phyloP scores from a whole-genome alignment of 2,113 vertebrate genomes.

The western clawed frog (Xenopus tropicalis) region UCB_Xtro_10.0 CM004451.2:774001-774500 shows the following conservation, averaged over 20 bases:
- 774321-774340: neutral
- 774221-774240: neutral
- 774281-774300: neutral
- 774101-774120: too few relatives aligned
- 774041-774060: too few relatives aligned
- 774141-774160: neutral
- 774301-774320: neutral
- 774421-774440: neutral
- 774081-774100: too few relatives aligned
- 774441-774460: neutral
- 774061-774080: too few relatives aligned
- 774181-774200: conserved; percentile 5
- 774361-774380: conserved; percentile 8
- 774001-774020: too few relatives aligned
- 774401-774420: conserved; percentile 7
- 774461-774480: conserved; percentile 14
- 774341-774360: neutral
- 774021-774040: too few relatives aligned
- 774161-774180: conserved; percentile 7
- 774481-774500: neutral
- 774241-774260: conserved; percentile 5
- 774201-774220: conserved; percentile 29
- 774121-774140: too few relatives aligned
- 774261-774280: conserved; percentile 2
- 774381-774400: conserved; percentile 17